Evolutionary conservation across 2,113 vertebrate genomes (phyloP).

Genomic region (cattle (Bos taurus)): DNA sequence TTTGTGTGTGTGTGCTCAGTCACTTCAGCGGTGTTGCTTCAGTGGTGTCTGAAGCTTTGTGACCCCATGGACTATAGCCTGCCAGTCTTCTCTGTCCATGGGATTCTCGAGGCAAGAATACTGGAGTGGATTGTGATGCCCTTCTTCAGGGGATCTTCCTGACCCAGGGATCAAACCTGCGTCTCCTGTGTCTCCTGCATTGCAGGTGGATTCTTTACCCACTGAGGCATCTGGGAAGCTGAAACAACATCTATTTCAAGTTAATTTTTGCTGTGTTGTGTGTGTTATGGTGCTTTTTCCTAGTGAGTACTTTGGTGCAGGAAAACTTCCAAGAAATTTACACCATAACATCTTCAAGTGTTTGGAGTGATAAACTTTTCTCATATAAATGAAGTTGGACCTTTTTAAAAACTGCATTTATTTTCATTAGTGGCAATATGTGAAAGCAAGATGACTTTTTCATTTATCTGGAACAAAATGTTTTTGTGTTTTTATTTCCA

Average conservation of each 20-base stretch:
- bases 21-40: background rate
- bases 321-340: background rate
- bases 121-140: background rate
- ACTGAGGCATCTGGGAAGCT: background rate
- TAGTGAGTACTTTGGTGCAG: background rate
- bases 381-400: background rate
- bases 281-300: accelerated
- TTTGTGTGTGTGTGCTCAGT: background rate
- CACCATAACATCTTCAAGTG: background rate
- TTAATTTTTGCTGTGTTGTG: background rate
- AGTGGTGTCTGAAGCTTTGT: background rate
- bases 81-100: background rate
- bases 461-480: background rate
- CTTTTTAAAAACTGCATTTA: background rate
- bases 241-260: background rate
- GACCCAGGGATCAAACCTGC: background rate
- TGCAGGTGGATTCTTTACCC: background rate
- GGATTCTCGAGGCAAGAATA: background rate
- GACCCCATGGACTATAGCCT: background rate
- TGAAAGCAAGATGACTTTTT: background rate
- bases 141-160: background rate
- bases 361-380: background rate
- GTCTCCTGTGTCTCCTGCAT: background rate
- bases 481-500: background rate
- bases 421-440: background rate